Evolutionary conservation across 92 coral and sea anemone species (phyloP).

Genomic region (Muricea muricata): DNA sequence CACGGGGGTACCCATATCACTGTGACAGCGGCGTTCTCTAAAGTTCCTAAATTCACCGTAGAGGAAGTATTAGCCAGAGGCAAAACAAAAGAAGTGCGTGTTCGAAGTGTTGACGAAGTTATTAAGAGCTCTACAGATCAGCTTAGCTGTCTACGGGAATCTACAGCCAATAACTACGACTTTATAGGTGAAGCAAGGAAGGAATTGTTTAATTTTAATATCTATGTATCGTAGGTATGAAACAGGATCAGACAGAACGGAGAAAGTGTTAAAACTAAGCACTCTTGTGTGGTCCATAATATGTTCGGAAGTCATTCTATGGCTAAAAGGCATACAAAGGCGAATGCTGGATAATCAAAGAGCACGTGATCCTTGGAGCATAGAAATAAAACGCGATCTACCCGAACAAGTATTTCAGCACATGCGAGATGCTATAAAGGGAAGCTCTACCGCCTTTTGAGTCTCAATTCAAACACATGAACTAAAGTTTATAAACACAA

Average conservation of each 20-base stretch:
- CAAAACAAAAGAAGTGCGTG: no score
- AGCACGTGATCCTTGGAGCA: slow-evolving; percentile 70
- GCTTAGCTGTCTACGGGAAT: no score
- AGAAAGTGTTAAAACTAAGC: background rate
- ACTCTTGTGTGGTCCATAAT: background rate
- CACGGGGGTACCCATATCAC: no score
- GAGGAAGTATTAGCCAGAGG: no score
- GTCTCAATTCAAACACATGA: slow-evolving; percentile 23
- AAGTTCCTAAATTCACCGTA: no score
- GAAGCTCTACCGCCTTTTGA: slow-evolving; percentile 46
- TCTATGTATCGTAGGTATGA: background rate
- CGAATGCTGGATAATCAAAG: slow-evolving; percentile 58
- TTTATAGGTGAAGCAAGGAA: background rate
- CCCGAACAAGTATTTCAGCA: slow-evolving; percentile 54
- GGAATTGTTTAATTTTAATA: background rate
- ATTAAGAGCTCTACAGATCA: no score
- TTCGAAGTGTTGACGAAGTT: no score
- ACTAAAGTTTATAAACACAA: slow-evolving; percentile 40
- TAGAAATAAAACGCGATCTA: slow-evolving; percentile 68
- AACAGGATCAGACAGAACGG: background rate
- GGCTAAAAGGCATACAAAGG: slow-evolving; percentile 33
- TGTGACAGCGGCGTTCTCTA: no score
- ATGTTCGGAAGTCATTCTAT: background rate
- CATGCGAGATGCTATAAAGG: slow-evolving; percentile 51
- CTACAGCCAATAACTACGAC: background rate